These are phyloP conservation scores for Acanthosoma haemorrhoidale DNA, from an alignment of 2,888 invertebrate genomes.

Conservation along the genomic window DNA sequence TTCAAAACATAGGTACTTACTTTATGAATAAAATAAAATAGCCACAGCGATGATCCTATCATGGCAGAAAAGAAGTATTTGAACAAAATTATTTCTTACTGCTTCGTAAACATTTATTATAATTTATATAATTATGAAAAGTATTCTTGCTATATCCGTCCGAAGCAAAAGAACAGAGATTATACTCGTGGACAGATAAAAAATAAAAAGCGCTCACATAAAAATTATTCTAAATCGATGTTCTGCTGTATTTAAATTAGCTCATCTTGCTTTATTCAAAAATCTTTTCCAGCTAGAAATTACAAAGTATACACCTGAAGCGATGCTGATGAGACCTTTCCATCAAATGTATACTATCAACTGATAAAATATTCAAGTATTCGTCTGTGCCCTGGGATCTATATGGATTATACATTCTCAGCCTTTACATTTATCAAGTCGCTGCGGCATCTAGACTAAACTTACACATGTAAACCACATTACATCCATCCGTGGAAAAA, in stretches of 20 bases:
- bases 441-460: neutral
- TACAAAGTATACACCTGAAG: constrained; percentile 2
- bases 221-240: constrained; percentile 1
- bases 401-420: neutral
- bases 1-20: too few species aligned
- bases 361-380: constrained; percentile 2
- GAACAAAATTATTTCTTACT: too few species aligned
- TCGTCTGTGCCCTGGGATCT: neutral
- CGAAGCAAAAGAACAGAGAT: neutral
- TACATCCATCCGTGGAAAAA: too few species aligned
- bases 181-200: neutral
- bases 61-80: too few species aligned
- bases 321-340: neutral
- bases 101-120: neutral
- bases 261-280: constrained; percentile 3
- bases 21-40: too few species aligned
- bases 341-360: neutral
- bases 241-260: constrained; percentile 5
- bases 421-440: neutral
- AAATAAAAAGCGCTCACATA: neutral
- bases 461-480: neutral
- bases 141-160: neutral
- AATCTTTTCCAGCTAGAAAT: neutral
- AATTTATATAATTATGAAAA: neutral
- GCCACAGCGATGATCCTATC: too few species aligned